These are phyloP conservation scores for Stenolophus ochropezus DNA, from an alignment of 2,888 invertebrate genomes.

Conservation along the genomic window DNA sequence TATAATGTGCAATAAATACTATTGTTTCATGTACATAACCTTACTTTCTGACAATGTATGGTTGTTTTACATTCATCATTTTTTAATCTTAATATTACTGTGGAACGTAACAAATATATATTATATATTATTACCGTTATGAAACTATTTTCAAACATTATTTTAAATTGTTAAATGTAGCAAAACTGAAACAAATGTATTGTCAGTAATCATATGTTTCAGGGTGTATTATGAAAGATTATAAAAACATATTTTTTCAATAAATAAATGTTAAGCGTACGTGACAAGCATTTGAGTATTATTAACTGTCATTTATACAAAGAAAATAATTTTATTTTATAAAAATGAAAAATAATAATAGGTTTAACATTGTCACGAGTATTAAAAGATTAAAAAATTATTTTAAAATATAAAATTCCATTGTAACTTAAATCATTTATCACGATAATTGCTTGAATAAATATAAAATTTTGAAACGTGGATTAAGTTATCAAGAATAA, in stretches of 20 bases:
- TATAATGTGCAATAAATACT: too few relatives aligned
- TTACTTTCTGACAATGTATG: too few relatives aligned
- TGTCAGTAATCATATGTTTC: neutral
- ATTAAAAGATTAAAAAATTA: slow-evolving; percentile 37
- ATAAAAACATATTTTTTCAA: neutral
- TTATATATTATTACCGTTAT: too few relatives aligned
- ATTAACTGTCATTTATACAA: neutral
- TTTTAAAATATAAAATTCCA: slow-evolving; percentile 11
- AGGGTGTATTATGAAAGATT: neutral
- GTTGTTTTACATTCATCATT: too few relatives aligned
- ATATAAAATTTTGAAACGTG: slow-evolving; percentile 16
- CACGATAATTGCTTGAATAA: slow-evolving; percentile 31
- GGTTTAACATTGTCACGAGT: slow-evolving; percentile 12
- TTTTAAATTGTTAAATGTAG: too few relatives aligned
- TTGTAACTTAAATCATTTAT: slow-evolving; percentile 34
- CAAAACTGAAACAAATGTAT: neutral
- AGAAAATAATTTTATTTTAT: slow-evolving; percentile 6
- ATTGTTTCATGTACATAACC: too few relatives aligned
- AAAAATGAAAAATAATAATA: slow-evolving; percentile 32
- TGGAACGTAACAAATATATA: too few relatives aligned
- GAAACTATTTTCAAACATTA: too few relatives aligned
- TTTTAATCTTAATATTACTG: too few relatives aligned
- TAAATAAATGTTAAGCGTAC: neutral
- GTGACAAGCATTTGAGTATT: neutral
- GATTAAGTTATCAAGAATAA: slow-evolving; percentile 36